These are phyloP conservation scores for Lontra canadensis DNA, from an alignment of 2,113 vertebrate species.

Conservation along the genomic window DNA sequence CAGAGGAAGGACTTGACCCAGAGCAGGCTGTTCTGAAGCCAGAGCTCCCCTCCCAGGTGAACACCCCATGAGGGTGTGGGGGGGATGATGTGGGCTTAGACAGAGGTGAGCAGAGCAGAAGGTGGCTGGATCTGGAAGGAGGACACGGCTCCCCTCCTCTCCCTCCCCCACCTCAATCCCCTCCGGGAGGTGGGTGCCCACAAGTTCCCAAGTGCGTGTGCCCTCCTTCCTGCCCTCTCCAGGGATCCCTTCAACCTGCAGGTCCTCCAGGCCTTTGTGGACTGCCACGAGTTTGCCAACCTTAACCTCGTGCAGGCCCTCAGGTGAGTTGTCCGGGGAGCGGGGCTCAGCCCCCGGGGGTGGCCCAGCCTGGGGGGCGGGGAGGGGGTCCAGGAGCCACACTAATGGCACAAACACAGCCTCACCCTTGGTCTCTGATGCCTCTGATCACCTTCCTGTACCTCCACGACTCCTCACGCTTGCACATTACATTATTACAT, in stretches of 20 bases:
- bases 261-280: constrained; percentile 95
- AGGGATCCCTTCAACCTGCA: constrained; percentile 93
- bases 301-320: constrained; percentile 97
- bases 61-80: neutral
- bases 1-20: neutral
- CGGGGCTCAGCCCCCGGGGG: neutral
- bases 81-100: neutral
- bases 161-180: neutral
- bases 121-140: neutral
- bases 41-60: neutral
- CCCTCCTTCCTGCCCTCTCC: neutral
- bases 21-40: neutral
- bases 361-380: neutral
- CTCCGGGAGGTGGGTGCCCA: neutral
- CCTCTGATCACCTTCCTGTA: neutral
- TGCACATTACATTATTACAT: accelerated
- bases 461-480: too few species aligned
- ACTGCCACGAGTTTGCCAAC: constrained; percentile 93
- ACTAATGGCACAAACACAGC: neutral
- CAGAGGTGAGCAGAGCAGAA: neutral
- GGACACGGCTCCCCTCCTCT: accelerated
- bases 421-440: too few species aligned
- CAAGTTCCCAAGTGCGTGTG: neutral
- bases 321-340: constrained; percentile 84
- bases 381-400: neutral